Evolutionary conservation across 2,113 vertebrate genomes (phyloP).

Genomic region (Entelurus aequoreus): DNA sequence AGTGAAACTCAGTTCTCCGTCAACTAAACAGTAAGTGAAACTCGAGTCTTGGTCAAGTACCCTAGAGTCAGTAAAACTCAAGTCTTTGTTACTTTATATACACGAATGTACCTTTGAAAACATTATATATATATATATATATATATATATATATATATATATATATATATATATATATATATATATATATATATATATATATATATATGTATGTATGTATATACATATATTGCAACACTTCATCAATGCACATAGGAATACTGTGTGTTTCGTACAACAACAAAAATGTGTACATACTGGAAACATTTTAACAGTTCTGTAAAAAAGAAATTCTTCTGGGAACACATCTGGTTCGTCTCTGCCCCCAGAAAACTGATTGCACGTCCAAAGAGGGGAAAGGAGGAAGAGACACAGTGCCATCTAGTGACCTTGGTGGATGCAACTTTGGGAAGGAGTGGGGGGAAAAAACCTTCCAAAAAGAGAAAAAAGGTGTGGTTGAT

Average conservation of each 20-base stretch:
- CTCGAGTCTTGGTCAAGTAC: too few relatives aligned
- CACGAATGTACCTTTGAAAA: neutral
- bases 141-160: too few relatives aligned
- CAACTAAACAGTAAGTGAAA: too few relatives aligned
- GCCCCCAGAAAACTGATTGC: neutral
- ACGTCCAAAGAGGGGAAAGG: neutral
- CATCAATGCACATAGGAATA: neutral
- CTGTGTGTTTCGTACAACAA: too few relatives aligned
- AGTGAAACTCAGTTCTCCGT: too few relatives aligned
- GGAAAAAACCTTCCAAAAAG: neutral
- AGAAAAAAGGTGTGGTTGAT: conserved; percentile 2
- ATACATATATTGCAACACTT: too few relatives aligned
- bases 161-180: too few relatives aligned
- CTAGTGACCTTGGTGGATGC: conserved; percentile 34
- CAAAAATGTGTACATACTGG: conserved; percentile 4
- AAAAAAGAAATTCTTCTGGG: neutral
- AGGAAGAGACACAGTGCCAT: conserved; percentile 54
- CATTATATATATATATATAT: too few relatives aligned
- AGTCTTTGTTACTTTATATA: too few relatives aligned
- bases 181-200: too few relatives aligned
- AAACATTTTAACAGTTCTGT: conserved; percentile 30
- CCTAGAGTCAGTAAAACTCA: too few relatives aligned
- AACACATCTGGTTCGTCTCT: conserved; percentile 4
- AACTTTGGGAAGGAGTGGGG: neutral
- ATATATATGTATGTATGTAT: too few relatives aligned